A percentile compares a stretch with the other conserved stretches of the same genome.
Conservation (phyloP, 2,888 invertebrate species). For the Emmelina monodactyla region DNA sequence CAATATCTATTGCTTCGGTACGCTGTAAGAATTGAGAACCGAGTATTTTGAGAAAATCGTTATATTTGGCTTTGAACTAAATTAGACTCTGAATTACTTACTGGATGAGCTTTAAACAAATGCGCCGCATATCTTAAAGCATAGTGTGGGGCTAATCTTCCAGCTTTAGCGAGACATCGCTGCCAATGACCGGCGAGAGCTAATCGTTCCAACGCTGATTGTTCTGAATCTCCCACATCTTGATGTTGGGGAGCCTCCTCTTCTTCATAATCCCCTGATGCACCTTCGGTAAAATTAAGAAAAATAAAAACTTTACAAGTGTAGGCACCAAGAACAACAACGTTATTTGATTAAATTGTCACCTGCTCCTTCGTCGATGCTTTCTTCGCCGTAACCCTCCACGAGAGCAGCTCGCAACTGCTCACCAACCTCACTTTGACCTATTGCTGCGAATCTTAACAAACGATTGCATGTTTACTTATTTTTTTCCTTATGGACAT, state of each 20-base stretch:
- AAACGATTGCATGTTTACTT: no score
- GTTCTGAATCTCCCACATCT: slow-evolving; percentile 18
- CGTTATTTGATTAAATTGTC: no score
- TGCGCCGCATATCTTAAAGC: slow-evolving; percentile 46
- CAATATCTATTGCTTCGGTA: slow-evolving; percentile 42
- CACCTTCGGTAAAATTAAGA: slow-evolving; percentile 14
- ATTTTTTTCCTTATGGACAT: no score
- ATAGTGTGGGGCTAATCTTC: slow-evolving; percentile 39
- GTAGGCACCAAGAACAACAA: no score
- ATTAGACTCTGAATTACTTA: slow-evolving; percentile 16
- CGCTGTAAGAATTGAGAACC: slow-evolving; percentile 26
- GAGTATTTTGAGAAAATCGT: not conserved
- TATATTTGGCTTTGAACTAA: no score
- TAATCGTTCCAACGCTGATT: slow-evolving; percentile 38
- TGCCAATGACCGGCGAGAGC: slow-evolving; percentile 55
- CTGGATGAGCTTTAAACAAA: slow-evolving; percentile 43
- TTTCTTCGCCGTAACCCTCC: no score
- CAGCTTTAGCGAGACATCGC: slow-evolving; percentile 52
- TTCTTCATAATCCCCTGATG: slow-evolving; percentile 28
- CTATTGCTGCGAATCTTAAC: slow-evolving; percentile 47
- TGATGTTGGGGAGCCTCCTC: slow-evolving; percentile 20
- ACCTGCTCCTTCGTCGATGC: not conserved
- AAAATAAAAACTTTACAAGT: no score
- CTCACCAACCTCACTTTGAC: slow-evolving; percentile 52
- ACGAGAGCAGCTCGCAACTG: slow-evolving; percentile 44